Conservation (phyloP, 92 coral and sea anemone genomes). For the Parazoanthus swiftii region DNA sequence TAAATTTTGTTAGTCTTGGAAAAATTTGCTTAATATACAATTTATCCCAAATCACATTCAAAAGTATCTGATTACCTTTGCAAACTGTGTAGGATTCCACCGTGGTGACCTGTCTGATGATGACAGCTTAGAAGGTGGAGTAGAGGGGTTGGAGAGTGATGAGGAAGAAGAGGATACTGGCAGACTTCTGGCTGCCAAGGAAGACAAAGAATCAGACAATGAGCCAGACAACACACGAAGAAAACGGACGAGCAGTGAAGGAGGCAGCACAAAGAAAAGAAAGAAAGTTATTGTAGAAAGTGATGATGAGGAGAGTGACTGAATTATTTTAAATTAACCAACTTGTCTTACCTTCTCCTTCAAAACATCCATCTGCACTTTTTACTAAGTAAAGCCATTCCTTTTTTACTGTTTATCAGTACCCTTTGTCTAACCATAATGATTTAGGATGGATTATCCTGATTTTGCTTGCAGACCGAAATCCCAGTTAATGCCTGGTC, state of each 20-base stretch:
- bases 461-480: too few relatives aligned
- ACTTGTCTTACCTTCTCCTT: background rate
- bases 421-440: too few relatives aligned
- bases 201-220: conserved; percentile 68
- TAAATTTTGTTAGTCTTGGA: too few relatives aligned
- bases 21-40: too few relatives aligned
- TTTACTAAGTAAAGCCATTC: too few relatives aligned
- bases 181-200: conserved; percentile 82
- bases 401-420: too few relatives aligned
- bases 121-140: conserved; percentile 69
- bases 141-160: conserved; percentile 92
- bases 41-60: too few relatives aligned
- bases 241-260: conserved; percentile 73
- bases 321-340: background rate
- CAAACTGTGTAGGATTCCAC: conserved; percentile 49
- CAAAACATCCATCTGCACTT: background rate
- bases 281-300: conserved; percentile 90
- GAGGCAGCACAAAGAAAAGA: conserved; percentile 73
- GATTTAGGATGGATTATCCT: too few relatives aligned
- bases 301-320: conserved; percentile 96
- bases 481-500: too few relatives aligned
- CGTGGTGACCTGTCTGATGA: conserved; percentile 79
- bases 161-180: conserved; percentile 78
- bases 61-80: background rate
- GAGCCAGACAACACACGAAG: conserved; percentile 51